phyloP scores from a whole-genome alignment of 2,797 vertebrate genomes.

The Thaleichthys pacificus region DNA sequence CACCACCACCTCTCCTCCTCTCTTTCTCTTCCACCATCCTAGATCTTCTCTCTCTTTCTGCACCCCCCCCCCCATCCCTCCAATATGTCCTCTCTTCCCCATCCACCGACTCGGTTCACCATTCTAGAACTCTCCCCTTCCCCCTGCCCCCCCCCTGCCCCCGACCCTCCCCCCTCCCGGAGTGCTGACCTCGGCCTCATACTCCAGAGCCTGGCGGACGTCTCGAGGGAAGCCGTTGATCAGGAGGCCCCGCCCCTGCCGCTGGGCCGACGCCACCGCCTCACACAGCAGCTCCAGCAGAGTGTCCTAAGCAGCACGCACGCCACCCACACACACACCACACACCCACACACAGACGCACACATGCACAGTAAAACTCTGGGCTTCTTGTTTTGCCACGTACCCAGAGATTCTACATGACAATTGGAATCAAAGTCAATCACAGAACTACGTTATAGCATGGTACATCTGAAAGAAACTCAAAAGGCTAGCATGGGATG shows the following conservation, averaged over 20 bases:
- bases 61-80: neutral
- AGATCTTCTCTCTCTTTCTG: neutral
- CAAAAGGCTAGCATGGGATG: conserved; percentile 26
- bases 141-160: no score
- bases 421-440: neutral
- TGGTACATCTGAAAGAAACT: conserved; percentile 10
- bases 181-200: conserved; percentile 49
- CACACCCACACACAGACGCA: conserved; percentile 19
- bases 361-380: neutral
- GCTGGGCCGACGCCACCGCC: conserved; percentile 69
- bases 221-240: conserved; percentile 87
- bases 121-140: neutral
- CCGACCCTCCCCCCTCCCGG: neutral
- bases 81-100: no score
- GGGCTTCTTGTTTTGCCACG: neutral
- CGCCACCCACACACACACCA: conserved; percentile 23
- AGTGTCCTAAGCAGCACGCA: conserved; percentile 68
- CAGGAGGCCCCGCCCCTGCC: conserved; percentile 81
- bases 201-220: conserved; percentile 84
- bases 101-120: no score
- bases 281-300: conserved; percentile 86
- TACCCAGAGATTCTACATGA: neutral
- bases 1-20: conserved; percentile 9
- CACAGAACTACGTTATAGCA: neutral
- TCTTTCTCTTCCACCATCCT: neutral